phyloP scores from a whole-genome alignment of 2,797 vertebrate genomes.

The Sebastes baramenuke region DNA sequence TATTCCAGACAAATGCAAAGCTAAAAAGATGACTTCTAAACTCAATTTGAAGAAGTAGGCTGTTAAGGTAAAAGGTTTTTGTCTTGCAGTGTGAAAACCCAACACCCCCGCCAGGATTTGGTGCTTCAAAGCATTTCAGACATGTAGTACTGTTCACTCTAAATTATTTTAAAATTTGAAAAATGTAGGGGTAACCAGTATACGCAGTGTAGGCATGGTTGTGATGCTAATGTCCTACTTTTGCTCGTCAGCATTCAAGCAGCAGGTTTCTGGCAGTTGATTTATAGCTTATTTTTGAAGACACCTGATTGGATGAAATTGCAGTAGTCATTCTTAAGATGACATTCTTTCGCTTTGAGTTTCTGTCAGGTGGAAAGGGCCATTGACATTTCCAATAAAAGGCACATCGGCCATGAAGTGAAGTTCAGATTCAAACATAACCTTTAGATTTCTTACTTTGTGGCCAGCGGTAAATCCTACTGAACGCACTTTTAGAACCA shows the following conservation, averaged over 20 bases:
- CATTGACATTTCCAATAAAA: conserved; percentile 24
- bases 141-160: neutral
- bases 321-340: conserved; percentile 1
- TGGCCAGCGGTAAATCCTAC: neutral
- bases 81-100: neutral
- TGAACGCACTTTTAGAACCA: neutral
- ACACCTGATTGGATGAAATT: neutral
- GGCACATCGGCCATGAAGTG: neutral
- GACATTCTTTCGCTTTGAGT: neutral
- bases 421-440: conserved; percentile 1
- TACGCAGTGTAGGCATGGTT: neutral
- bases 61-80: neutral
- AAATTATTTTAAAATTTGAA: neutral
- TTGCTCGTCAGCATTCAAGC: neutral
- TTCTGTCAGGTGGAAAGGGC: neutral
- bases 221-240: neutral
- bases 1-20: neutral
- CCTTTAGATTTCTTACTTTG: conserved; percentile 1
- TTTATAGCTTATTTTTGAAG: conserved; percentile 12
- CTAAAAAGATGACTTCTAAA: neutral
- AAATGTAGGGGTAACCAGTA: neutral
- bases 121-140: neutral
- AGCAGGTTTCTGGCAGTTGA: neutral
- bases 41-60: neutral
- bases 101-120: neutral